These are phyloP conservation scores for Acleris cristana DNA, from an alignment of 2,888 invertebrate genomes.

Conservation along the genomic window DNA sequence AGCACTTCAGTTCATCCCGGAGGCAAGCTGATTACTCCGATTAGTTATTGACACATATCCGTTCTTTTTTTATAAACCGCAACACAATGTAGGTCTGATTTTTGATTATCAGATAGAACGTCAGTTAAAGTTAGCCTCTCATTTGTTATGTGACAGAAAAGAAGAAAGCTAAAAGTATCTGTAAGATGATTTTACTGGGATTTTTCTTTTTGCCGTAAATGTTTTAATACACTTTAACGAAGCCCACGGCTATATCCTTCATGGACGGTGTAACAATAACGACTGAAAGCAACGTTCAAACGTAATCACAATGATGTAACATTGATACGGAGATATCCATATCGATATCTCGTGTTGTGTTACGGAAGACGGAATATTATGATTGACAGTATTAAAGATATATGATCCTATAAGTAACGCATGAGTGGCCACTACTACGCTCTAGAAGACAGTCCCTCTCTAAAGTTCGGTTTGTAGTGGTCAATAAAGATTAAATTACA, in stretches of 20 bases:
- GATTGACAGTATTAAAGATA: slow-evolving; percentile 31
- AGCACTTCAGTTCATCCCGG: too few relatives aligned
- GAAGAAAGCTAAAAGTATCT: too few relatives aligned
- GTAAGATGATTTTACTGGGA: too few relatives aligned
- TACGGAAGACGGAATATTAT: slow-evolving; percentile 43
- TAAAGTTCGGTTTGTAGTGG: background rate
- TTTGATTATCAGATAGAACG: too few relatives aligned
- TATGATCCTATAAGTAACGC: slow-evolving; percentile 30
- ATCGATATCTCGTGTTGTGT: slow-evolving; percentile 45
- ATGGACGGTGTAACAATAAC: slow-evolving; percentile 39
- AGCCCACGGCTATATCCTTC: slow-evolving; percentile 36
- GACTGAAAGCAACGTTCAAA: slow-evolving; percentile 41
- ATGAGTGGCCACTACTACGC: slow-evolving; percentile 28
- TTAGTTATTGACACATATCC: too few relatives aligned
- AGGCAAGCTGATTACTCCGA: too few relatives aligned
- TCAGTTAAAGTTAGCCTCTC: too few relatives aligned
- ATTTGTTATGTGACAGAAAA: too few relatives aligned
- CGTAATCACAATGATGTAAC: slow-evolving; percentile 37
- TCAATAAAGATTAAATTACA: background rate
- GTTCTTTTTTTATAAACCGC: too few relatives aligned
- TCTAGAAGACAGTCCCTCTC: slow-evolving; percentile 15
- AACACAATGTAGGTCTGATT: too few relatives aligned
- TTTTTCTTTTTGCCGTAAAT: background rate
- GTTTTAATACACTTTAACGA: background rate
- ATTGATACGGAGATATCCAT: slow-evolving; percentile 43